Evolutionary conservation across 2,113 vertebrate species (phyloP).

Genomic region (Turnix velox): DNA sequence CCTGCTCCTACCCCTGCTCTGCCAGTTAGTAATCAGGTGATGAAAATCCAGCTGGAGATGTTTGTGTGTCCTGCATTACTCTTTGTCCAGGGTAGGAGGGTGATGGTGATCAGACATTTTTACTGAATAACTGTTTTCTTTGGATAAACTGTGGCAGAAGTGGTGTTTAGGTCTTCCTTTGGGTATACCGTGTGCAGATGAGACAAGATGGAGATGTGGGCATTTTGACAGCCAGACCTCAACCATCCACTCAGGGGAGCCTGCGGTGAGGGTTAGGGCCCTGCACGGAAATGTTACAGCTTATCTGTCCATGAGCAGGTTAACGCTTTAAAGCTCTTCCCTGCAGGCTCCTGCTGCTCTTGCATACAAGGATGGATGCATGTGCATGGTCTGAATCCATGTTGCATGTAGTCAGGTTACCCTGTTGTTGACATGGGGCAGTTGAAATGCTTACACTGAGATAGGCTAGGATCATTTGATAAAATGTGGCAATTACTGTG

Average conservation of each 20-base stretch:
- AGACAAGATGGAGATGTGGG: background rate
- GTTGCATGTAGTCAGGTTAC: accelerated
- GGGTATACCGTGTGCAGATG: background rate
- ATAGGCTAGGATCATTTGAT: background rate
- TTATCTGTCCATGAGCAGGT: background rate
- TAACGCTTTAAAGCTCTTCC: background rate
- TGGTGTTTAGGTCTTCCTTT: background rate
- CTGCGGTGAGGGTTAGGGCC: background rate
- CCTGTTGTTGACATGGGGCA: background rate
- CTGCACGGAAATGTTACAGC: background rate
- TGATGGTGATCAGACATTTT: background rate
- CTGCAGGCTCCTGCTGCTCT: background rate
- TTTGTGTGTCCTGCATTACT: background rate
- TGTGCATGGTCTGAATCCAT: accelerated
- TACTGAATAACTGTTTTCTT: background rate
- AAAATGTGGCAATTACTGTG: background rate
- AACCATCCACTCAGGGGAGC: background rate
- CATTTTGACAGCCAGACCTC: background rate
- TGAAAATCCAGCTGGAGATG: background rate
- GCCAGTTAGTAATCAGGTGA: background rate
- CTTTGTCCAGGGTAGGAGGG: background rate
- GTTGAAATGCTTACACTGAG: background rate
- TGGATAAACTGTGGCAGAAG: background rate
- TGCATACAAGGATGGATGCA: background rate
- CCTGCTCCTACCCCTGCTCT: background rate